phyloP scores from a whole-genome alignment of 2,797 vertebrate species.

The Labeo calbasu region DNA sequence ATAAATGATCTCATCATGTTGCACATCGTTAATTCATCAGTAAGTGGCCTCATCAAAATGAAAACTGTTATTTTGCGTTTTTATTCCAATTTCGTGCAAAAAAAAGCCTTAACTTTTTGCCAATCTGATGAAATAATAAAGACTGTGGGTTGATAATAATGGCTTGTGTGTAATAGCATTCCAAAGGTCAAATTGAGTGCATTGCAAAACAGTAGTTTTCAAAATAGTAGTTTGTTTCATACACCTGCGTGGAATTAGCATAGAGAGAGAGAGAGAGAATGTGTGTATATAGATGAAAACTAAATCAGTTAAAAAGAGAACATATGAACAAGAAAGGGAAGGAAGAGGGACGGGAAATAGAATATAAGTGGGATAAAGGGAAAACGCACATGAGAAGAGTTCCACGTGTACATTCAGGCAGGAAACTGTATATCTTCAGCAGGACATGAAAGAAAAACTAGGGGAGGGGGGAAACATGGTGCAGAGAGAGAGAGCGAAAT shows the following conservation, averaged over 20 bases:
- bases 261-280: background rate
- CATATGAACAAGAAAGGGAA: background rate
- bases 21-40: background rate
- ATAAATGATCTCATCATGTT: background rate
- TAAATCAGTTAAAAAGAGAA: constrained; percentile 1
- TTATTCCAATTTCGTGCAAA: background rate
- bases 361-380: constrained; percentile 6
- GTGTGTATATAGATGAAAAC: background rate
- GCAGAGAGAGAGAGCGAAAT: background rate
- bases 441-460: constrained; percentile 24
- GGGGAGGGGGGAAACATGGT: background rate
- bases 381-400: constrained; percentile 17
- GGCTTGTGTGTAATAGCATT: background rate
- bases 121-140: background rate
- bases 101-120: background rate
- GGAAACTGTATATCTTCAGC: constrained; percentile 51
- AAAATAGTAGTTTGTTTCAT: background rate
- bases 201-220: background rate
- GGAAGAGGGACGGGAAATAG: background rate
- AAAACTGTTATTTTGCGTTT: constrained; percentile 9
- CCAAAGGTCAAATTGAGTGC: background rate
- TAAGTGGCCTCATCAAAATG: background rate
- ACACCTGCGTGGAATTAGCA: background rate
- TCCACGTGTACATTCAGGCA: constrained; percentile 46
- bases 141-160: background rate